phyloP scores from a whole-genome alignment of 1,140 invertebrate species.

The Lordiphosa stackelbergi region DNA sequence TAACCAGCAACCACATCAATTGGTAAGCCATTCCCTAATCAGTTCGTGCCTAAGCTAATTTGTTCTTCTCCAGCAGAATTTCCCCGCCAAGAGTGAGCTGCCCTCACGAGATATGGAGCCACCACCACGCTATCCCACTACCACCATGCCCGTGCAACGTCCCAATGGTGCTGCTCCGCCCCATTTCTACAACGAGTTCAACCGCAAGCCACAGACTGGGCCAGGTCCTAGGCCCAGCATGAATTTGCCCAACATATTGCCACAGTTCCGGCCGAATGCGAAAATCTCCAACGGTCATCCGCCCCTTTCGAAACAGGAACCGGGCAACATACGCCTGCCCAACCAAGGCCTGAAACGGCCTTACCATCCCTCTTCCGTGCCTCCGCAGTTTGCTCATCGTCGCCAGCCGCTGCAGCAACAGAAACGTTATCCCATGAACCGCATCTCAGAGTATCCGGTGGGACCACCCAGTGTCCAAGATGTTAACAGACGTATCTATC shows the following conservation, averaged over 20 bases:
- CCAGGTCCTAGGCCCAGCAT: constrained; percentile 75
- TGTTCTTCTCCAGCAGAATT: constrained; percentile 34
- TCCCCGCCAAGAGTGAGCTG: constrained; percentile 40
- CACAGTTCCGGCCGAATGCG: constrained; percentile 84
- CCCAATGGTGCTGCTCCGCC: constrained; percentile 14
- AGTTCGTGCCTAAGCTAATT: background rate
- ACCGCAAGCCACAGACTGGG: constrained; percentile 68
- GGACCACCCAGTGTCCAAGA: constrained; percentile 35
- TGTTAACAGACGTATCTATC: constrained; percentile 66
- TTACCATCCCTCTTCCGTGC: constrained; percentile 44
- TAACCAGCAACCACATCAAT: constrained; percentile 59
- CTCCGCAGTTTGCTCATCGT: constrained; percentile 73
- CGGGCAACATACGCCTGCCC: constrained; percentile 72
- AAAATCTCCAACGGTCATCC: constrained; percentile 80
- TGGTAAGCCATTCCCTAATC: constrained; percentile 29
- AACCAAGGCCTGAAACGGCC: constrained; percentile 63
- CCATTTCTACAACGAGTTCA: constrained; percentile 72
- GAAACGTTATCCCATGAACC: constrained; percentile 62
- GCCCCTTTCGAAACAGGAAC: constrained; percentile 62
- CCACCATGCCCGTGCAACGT: constrained; percentile 47
- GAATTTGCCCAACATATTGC: constrained; percentile 83
- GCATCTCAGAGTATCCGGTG: constrained; percentile 47
- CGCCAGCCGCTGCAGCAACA: constrained; percentile 44
- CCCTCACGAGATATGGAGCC: constrained; percentile 67
- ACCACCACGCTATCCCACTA: constrained; percentile 56